Percentiles rank a stretch among this genome's conserved stretches.
phyloP scores from a whole-genome alignment of 2,888 invertebrate species.

The Drosophila dives region DNA sequence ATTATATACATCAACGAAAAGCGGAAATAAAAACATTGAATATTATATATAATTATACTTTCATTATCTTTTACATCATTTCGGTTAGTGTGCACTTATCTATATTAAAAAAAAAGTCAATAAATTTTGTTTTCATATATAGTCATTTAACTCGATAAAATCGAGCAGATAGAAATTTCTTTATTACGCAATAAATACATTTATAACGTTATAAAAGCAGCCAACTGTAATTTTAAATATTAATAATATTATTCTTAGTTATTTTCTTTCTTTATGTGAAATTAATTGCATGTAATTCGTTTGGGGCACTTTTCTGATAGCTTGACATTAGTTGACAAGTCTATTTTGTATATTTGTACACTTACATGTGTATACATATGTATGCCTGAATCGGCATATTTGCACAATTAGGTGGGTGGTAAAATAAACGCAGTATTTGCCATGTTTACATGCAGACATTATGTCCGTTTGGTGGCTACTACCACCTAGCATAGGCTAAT shows the following conservation, averaged over 20 bases:
- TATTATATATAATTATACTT: not conserved
- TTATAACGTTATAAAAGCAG: not conserved
- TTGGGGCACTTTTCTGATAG: not conserved
- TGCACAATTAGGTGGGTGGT: conserved; percentile 31
- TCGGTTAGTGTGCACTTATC: not conserved
- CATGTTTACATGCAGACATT: conserved; percentile 68
- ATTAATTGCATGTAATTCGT: not conserved
- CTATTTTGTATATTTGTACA: conserved; percentile 7
- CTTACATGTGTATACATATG: not conserved
- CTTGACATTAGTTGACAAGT: conserved; percentile 51
- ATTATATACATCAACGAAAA: too few species aligned
- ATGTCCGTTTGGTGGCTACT: conserved; percentile 52
- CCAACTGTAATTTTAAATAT: not conserved
- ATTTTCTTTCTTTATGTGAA: not conserved
- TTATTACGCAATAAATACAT: not conserved
- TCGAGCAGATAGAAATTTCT: not conserved
- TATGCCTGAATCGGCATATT: conserved; percentile 9
- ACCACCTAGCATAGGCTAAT: conserved; percentile 63
- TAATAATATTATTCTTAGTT: not conserved
- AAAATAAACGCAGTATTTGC: conserved; percentile 30
- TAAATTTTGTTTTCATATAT: not conserved
- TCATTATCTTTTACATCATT: not conserved
- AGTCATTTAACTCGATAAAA: not conserved
- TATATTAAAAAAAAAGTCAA: not conserved
- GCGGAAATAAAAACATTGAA: not conserved